These are phyloP conservation scores for Drosophila auraria DNA, from an alignment of 1,140 invertebrate genomes.

Conservation along the genomic window DNA sequence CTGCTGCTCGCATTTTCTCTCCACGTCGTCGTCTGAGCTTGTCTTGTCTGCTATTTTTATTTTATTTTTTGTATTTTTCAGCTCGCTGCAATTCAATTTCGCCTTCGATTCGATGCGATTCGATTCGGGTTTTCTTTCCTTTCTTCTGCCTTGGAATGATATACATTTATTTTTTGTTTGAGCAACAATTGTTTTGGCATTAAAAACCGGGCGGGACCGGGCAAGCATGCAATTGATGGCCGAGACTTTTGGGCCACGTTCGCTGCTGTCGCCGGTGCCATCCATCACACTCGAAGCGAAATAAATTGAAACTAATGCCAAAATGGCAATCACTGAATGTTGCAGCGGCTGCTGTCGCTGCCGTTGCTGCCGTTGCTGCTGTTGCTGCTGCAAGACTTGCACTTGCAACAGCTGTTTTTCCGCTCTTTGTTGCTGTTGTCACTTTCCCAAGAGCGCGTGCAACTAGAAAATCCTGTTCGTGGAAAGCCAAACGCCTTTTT, in stretches of 20 bases:
- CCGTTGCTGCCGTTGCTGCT: neutral
- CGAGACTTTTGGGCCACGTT: slow-evolving; percentile 41
- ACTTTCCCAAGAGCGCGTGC: slow-evolving; percentile 31
- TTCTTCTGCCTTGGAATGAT: slow-evolving; percentile 25
- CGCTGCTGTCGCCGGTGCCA: slow-evolving; percentile 65
- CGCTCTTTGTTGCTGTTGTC: slow-evolving; percentile 4
- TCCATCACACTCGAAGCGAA: slow-evolving; percentile 76
- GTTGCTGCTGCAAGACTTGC: slow-evolving; percentile 18
- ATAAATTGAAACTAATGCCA: slow-evolving; percentile 79
- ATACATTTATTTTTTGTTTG: slow-evolving; percentile 56
- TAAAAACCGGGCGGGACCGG: slow-evolving; percentile 43
- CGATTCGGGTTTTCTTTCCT: slow-evolving; percentile 22
- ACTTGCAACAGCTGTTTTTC: slow-evolving; percentile 64
- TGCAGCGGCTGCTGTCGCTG: slow-evolving; percentile 9
- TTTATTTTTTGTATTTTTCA: slow-evolving; percentile 3
- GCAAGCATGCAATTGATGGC: slow-evolving; percentile 30
- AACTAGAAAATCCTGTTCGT: slow-evolving; percentile 76
- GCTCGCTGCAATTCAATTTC: slow-evolving; percentile 58
- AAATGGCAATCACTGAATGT: slow-evolving; percentile 73
- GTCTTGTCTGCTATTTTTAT: slow-evolving; percentile 25
- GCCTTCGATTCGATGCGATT: slow-evolving; percentile 25
- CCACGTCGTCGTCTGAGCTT: slow-evolving; percentile 2
- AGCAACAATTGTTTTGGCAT: slow-evolving; percentile 78
- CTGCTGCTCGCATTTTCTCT: slow-evolving; percentile 25
- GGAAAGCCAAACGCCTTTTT: slow-evolving; percentile 32